Base-by-base conservation (phyloP, 2,888 invertebrate genomes). In the Polydrusus pterygomalis region DNA sequence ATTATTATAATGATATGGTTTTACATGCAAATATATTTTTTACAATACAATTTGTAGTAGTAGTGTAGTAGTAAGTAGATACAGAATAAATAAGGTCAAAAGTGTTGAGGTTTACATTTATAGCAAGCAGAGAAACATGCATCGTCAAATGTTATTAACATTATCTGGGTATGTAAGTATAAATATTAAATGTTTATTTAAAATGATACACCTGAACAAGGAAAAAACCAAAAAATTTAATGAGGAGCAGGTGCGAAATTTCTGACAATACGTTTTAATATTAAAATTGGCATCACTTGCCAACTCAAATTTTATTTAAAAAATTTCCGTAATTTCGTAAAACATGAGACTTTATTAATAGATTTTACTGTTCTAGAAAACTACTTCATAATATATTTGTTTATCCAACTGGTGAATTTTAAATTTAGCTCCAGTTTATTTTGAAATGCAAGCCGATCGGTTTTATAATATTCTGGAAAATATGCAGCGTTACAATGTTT, bases 291-390 rank as follows among this genome's bases (percentile, higher is more conserved):
- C 9, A 13, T 51, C 20, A 7, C 5, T 30, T 68, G 56, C 40
- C 68, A 56, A 68, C 6, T 30, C 5, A 1, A 65, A 51, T 13
- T 38, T 20, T 38, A 40, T 56, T 56, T 43, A 3, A 40, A 60
- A 56, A 51, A 30, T 18, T 56, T 54, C 17, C 43, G 45, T 43
- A 64, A 75, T 75, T 67, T 65, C 40, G 58, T 45, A 65, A 75
- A 75, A 64, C 20, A 34, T 11, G 13, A 25, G 13, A 3, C n/a
- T 45, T 13, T 75, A 75, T 71, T 70, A 75, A 56, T 75, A 75
- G 75, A 71, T 54, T 62, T 15, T 11, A 10, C 43, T 25, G 62
- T 75, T 67, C 67, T 62, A 67, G 60, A 68, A 67, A 72, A 49
- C 10, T 54, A 47, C 43, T 56, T 51, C 38, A n/a, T 25, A 15